These are phyloP conservation scores for Caenorhabditis uteleia DNA, from an alignment of 2,888 invertebrate species.

Conservation along the genomic window DNA sequence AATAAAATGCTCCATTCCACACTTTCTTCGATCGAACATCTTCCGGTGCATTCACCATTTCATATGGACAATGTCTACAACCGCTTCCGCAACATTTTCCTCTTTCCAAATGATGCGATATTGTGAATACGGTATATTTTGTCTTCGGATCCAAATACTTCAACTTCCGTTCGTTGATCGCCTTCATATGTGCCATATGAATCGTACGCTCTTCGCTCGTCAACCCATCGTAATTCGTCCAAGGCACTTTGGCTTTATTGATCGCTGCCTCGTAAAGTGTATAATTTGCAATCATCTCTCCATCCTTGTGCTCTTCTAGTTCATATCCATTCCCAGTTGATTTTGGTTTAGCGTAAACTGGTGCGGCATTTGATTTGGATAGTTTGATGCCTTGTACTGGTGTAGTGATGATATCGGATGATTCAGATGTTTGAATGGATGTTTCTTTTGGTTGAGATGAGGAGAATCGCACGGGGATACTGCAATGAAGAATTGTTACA, in stretches of 20 bases:
- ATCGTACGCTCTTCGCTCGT: constrained; percentile 60
- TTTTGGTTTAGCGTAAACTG: constrained; percentile 57
- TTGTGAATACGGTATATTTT: constrained; percentile 52
- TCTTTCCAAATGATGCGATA: constrained; percentile 56
- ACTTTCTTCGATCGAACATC: constrained; percentile 44
- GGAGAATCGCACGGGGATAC: constrained; percentile 19
- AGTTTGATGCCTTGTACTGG: constrained; percentile 25
- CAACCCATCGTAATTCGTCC: constrained; percentile 57
- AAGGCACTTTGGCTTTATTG: constrained; percentile 48
- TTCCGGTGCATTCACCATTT: constrained; percentile 55
- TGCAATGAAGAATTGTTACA: constrained; percentile 35
- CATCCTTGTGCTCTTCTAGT: constrained; percentile 52
- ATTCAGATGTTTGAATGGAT: constrained; percentile 2
- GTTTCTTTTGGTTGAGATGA: constrained; percentile 1
- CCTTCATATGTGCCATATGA: constrained; percentile 62
- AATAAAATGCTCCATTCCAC: constrained; percentile 67
- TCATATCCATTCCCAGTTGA: constrained; percentile 38
- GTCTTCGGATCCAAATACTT: constrained; percentile 60
- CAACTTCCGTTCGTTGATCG: constrained; percentile 60
- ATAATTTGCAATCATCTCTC: constrained; percentile 64
- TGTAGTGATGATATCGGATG: constrained; percentile 12
- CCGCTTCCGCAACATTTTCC: constrained; percentile 68
- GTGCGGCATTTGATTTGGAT: constrained; percentile 42
- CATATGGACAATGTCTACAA: constrained; percentile 68
- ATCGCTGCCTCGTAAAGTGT: constrained; percentile 66